Evolutionary conservation across 2,113 vertebrate species (phyloP), one percentile per base, ranked within the genome.

Genomic region (Pollimyrus isidori): DNA sequence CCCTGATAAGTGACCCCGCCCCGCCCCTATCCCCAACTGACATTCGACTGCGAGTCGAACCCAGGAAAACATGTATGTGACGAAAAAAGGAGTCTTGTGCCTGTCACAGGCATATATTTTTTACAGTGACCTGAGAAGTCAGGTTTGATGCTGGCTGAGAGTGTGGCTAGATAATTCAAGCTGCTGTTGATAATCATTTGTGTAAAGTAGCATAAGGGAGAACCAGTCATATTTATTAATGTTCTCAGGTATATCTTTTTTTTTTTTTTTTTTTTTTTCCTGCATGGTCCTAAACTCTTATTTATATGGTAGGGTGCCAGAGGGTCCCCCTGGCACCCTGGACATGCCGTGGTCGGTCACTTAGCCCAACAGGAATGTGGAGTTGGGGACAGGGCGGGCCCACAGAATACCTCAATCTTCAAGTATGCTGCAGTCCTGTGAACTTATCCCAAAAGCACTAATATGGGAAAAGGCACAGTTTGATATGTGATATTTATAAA

Each of bases 401-500:
- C 93, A 65, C 91, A 86, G 92, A 95, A 95, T 96, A 96, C 96
- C 96, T 96, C 96, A 95, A 56, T 45, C 9, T 21, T 65, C 13
- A 15, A 21, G 35, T 87, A 93, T 94, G 94, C 93, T 95, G 92
- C 93, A 91, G 92, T 89, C 84, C 91, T 92, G 93, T 90, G 90
- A 92, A 88, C 76, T 65, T 88, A 87, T 92, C 93, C 91, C n/a
- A n/a, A 90, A 93, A 91, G 92, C 91, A 92, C 92, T 93, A 92
- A 91, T 89, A 88, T 3, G 92, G 93, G 90, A 94, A 42, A 17
- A 87, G 90, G 93, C 92, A 86, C 92, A 91, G 88, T 94, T 90
- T 94, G 91, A 94, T 93, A 89, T 91, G 65, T 92, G 53, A 91
- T 96, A 96, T 96, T 96, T 96, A 96, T 96, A 46, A 94, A 95